Conservation (phyloP, 2,888 invertebrate species). For the Microplitis manilae region DNA sequence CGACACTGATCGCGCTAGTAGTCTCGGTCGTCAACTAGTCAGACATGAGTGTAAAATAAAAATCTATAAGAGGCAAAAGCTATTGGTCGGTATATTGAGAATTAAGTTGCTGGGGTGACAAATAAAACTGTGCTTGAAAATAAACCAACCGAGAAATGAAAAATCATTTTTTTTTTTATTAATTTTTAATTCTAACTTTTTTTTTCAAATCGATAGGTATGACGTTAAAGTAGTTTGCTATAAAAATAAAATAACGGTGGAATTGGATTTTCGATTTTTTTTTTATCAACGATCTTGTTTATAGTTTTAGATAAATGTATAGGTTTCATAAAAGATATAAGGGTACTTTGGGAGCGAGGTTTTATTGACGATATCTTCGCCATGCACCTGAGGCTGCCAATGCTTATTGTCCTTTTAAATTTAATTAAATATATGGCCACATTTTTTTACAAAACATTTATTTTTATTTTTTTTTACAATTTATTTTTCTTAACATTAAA, state of each 20-base stretch:
- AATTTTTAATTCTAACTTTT: not conserved
- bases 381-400: not conserved
- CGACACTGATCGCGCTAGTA: slow-evolving; percentile 14
- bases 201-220: not conserved
- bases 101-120: not conserved
- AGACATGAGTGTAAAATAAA: not conserved
- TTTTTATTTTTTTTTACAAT: too few species aligned
- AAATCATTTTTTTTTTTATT: not conserved
- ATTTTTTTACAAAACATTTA: too few species aligned
- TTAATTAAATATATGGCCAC: not conserved
- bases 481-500: too few species aligned
- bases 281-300: not conserved
- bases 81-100: slow-evolving; percentile 10
- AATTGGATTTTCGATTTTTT: not conserved
- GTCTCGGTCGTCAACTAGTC: slow-evolving; percentile 7
- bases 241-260: not conserved
- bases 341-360: not conserved
- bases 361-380: not conserved
- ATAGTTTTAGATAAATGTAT: not conserved
- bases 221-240: not conserved
- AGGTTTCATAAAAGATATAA: not conserved
- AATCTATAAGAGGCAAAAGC: not conserved
- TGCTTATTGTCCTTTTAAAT: not conserved
- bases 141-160: not conserved
- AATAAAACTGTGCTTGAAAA: not conserved